Conservation (phyloP, 2,888 invertebrate species). For the Drosophila leonis region DNA sequence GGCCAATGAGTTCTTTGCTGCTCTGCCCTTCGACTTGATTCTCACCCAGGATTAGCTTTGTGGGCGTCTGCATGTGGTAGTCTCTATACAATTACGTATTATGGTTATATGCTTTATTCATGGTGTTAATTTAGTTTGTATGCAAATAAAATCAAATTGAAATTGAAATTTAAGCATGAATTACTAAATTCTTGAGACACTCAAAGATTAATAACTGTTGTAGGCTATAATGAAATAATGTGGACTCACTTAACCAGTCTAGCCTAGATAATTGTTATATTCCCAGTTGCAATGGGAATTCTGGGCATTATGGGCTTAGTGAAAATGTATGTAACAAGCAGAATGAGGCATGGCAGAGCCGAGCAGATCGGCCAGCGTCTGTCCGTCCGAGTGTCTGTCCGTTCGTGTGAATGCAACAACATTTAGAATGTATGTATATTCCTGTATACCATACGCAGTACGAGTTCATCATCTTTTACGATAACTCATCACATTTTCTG, state of each 20-base stretch:
- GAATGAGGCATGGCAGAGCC: too few species aligned
- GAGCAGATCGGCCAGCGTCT: too few species aligned
- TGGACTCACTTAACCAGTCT: neutral
- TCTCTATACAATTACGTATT: conserved; percentile 17
- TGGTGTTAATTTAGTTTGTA: conserved; percentile 52
- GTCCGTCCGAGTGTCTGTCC: too few species aligned
- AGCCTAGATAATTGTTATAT: neutral
- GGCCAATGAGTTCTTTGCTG: conserved; percentile 82
- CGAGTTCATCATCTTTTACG: too few species aligned
- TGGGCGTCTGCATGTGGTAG: conserved; percentile 1
- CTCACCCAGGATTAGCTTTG: conserved; percentile 70
- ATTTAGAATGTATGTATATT: too few species aligned
- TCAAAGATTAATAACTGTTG: neutral
- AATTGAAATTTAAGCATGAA: neutral
- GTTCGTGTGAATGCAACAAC: too few species aligned
- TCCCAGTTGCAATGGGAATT: too few species aligned
- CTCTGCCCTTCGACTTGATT: conserved; percentile 83
- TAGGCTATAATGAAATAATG: neutral
- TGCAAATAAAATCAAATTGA: conserved; percentile 32
- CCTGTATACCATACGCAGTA: too few species aligned
- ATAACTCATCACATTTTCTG: too few species aligned
- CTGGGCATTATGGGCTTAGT: too few species aligned
- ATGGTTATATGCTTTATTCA: conserved; percentile 21
- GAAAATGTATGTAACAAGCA: too few species aligned
- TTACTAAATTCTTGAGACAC: neutral